These are phyloP conservation scores for Numida meleagris DNA, from an alignment of 2,113 vertebrate genomes.

Conservation along the genomic window DNA sequence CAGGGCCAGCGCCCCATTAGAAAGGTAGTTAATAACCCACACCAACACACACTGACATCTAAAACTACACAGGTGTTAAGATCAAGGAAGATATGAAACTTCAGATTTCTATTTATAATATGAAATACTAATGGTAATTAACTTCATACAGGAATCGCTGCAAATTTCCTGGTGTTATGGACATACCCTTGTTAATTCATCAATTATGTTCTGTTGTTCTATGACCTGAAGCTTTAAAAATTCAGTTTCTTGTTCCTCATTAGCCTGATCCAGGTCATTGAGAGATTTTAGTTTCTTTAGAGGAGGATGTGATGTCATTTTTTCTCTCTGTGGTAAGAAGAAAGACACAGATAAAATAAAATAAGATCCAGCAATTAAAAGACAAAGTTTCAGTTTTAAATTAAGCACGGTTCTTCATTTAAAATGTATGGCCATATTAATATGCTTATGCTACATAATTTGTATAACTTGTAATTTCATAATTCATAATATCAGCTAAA, in stretches of 20 bases:
- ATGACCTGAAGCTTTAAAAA: slow-evolving; percentile 98
- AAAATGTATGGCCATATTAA: neutral
- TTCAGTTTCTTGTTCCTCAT: slow-evolving; percentile 96
- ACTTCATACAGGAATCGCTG: neutral
- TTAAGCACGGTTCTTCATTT: neutral
- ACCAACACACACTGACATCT: neutral
- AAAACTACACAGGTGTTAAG: neutral
- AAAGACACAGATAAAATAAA: neutral
- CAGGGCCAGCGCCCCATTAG: neutral
- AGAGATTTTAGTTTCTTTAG: slow-evolving; percentile 96
- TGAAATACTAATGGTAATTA: neutral
- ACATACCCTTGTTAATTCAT: slow-evolving; percentile 86
- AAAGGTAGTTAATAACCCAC: neutral
- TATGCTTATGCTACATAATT: neutral
- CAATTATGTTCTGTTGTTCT: slow-evolving; percentile 94
- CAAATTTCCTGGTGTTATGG: neutral
- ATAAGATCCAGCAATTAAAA: neutral
- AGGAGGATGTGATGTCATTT: slow-evolving; percentile 92
- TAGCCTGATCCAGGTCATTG: slow-evolving; percentile 97
- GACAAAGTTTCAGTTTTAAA: neutral
- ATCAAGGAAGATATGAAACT: neutral
- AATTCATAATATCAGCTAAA: neutral
- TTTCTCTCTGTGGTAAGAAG: slow-evolving; percentile 87
- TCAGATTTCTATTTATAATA: neutral
- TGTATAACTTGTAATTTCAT: neutral